Base-by-base conservation (phyloP, 1,140 invertebrate genomes). In the Aleiodes sp. region DNA sequence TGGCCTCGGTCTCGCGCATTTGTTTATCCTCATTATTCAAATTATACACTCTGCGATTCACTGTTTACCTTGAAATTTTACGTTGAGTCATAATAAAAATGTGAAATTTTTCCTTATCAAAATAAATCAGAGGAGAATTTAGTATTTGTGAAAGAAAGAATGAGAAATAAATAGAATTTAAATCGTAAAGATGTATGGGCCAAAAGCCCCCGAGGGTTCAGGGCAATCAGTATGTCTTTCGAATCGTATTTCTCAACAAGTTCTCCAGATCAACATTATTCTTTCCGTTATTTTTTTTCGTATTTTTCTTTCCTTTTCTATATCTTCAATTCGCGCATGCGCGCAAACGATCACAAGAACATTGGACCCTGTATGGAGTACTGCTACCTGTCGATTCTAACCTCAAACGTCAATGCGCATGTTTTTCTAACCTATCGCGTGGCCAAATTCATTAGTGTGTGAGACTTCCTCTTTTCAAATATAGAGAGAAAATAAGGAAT, bases 361-460 rank as follows among this genome's bases (percentile, higher is more conserved):
- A 46, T 7, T 46, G 8, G 16, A 52, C 19, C n/a, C n/a, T n/a
- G n/a, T n/a, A n/a, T n/a, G n/a, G 57, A 21, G 64, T 67, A 72
- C 70, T 74, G 76, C 80, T 83, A 82, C 80, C 80, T 81, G 79
- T 81, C 81, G 81, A 82, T 80, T 80, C 78, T 82, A 81, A 83
- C 82, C 80, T 82, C 73, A 81, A 83, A 82, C 76, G 79, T 80
- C 80, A 80, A 78, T 74, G 76, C 75, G 74, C 69, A 60, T 65
- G 72, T 73, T 73, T 73, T 75, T 67, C 46, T 71, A 72, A 74
- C 64, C 72, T 75, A 65, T 69, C 59, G 63, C 69, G 65, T n/a
- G 39, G 46, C 46, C 46, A 24, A 52, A 39, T 70, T 68, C 70
- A 52, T 46, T 41, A 21, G 28, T 35, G 35, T 60, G 28, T 26